Evolutionary conservation across 2,113 vertebrate species (phyloP).

Genomic region (Zootoca vivipara): DNA sequence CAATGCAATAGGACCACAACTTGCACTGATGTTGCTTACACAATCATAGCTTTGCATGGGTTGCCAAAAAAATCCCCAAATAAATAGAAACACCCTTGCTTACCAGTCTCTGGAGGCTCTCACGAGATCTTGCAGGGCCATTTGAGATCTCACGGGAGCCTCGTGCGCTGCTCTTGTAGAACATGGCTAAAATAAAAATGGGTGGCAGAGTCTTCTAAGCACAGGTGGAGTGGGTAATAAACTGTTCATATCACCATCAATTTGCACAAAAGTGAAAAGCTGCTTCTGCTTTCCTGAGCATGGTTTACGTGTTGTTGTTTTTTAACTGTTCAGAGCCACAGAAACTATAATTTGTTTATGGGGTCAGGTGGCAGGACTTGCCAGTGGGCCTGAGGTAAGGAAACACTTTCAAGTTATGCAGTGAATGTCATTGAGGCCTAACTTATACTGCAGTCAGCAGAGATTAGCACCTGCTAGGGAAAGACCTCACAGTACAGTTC

Average conservation of each 20-base stretch:
- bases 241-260: neutral
- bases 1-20: neutral
- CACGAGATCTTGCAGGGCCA: too few relatives aligned
- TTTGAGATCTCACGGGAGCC: too few relatives aligned
- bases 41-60: too few relatives aligned
- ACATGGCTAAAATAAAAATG: neutral
- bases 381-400: neutral
- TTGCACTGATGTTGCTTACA: too few relatives aligned
- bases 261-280: accelerated
- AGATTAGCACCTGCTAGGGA: neutral
- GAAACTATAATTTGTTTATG: neutral
- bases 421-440: neutral
- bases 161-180: accelerated
- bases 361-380: neutral
- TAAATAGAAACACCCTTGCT: too few relatives aligned
- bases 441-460: neutral
- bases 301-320: neutral
- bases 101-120: too few relatives aligned
- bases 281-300: neutral
- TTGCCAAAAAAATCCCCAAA: too few relatives aligned
- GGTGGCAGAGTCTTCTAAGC: neutral
- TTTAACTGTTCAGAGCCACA: neutral
- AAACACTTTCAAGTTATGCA: neutral
- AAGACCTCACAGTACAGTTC: neutral
- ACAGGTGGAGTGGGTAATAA: accelerated